These are phyloP conservation scores for Aegotheles bennettii DNA, from an alignment of 2,113 vertebrate genomes.

Conservation along the genomic window DNA sequence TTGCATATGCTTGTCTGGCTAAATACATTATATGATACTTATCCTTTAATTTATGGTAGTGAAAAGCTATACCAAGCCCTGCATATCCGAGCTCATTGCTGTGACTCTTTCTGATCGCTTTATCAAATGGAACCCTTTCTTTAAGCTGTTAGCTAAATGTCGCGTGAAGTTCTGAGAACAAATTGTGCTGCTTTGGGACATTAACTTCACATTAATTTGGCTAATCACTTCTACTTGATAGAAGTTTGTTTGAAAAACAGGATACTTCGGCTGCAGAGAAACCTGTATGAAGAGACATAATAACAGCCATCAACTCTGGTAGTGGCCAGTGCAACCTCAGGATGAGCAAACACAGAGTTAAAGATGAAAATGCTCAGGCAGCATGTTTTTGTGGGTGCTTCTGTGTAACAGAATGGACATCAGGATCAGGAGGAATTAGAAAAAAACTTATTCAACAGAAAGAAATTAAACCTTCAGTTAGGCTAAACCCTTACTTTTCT, in stretches of 20 bases:
- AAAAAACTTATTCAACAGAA: not conserved
- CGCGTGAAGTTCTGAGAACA: slow-evolving; percentile 65
- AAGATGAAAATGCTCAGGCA: not conserved
- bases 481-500: not conserved
- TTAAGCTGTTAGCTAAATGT: slow-evolving; percentile 67
- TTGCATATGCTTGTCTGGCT: slow-evolving; percentile 3
- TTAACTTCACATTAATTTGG: slow-evolving; percentile 68
- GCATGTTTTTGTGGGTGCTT: not conserved
- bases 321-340: not conserved
- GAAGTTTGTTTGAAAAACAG: slow-evolving; percentile 66
- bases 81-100: slow-evolving; percentile 2
- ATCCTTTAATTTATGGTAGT: slow-evolving; percentile 46
- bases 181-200: slow-evolving; percentile 66
- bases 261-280: not conserved
- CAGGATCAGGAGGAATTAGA: not conserved
- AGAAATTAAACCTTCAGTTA: not conserved
- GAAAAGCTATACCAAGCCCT: slow-evolving; percentile 19
- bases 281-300: not conserved
- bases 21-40: slow-evolving; percentile 35
- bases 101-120: slow-evolving; percentile 42
- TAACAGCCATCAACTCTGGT: not conserved
- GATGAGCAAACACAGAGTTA: not conserved
- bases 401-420: not conserved
- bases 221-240: slow-evolving; percentile 65
- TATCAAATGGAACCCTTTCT: slow-evolving; percentile 55